phyloP scores from a whole-genome alignment of 2,888 invertebrate species.

The Antheraea yamamai region DNA sequence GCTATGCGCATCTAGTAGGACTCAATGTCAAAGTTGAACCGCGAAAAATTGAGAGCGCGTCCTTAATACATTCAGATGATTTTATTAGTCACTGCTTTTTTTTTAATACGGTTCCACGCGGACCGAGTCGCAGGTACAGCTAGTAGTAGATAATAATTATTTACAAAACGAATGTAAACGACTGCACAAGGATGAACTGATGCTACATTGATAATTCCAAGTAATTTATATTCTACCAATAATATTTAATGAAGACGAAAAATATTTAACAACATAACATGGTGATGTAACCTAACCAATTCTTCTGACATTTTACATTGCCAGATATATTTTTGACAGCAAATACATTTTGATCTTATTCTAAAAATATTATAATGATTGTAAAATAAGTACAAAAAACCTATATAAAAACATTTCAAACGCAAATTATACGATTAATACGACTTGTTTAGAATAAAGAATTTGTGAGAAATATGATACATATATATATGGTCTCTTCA shows the following conservation, averaged over 20 bases:
- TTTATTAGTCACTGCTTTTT: too few species aligned
- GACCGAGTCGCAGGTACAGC: too few species aligned
- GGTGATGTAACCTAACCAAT: not conserved
- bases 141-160: too few species aligned
- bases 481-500: not conserved
- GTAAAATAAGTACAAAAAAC: not conserved
- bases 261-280: not conserved
- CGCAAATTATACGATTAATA: not conserved
- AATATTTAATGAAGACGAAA: not conserved
- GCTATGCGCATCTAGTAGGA: too few species aligned
- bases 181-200: not conserved
- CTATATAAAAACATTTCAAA: not conserved
- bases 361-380: not conserved
- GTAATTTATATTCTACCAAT: not conserved
- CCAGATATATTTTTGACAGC: not conserved
- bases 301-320: not conserved
- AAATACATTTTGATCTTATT: not conserved
- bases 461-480: not conserved
- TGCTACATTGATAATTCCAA: conserved; percentile 1
- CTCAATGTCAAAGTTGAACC: too few species aligned
- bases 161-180: not conserved
- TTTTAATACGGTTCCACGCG: too few species aligned
- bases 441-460: not conserved
- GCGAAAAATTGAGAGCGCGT: too few species aligned
- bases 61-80: too few species aligned